A percentile compares a stretch with the other conserved stretches of the same genome.
phyloP scores from a whole-genome alignment of 2,888 invertebrate genomes.

The Choreutis nemorana region DNA sequence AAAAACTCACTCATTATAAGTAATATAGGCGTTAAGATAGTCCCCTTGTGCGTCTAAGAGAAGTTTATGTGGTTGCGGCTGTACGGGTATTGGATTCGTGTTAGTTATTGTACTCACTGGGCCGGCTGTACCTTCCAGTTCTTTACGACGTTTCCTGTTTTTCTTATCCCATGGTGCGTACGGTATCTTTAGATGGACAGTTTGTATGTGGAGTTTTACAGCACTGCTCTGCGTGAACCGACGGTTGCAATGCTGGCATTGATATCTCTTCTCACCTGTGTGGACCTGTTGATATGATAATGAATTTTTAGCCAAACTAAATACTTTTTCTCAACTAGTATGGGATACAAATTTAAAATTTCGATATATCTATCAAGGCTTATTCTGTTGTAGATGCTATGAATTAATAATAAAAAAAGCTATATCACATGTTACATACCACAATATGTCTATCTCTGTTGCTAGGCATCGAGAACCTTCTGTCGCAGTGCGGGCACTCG shows the following conservation, averaged over 20 bases:
- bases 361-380: no score
- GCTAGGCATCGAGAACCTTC: constrained; percentile 54
- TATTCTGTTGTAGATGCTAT: no score
- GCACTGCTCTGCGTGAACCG: constrained; percentile 56
- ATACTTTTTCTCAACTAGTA: no score
- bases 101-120: constrained; percentile 9
- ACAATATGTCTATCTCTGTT: constrained; percentile 53
- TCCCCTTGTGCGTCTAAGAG: constrained; percentile 31
- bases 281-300: constrained; percentile 53
- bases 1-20: constrained; percentile 30
- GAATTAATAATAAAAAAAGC: no score
- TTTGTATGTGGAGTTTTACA: constrained; percentile 57
- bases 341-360: no score
- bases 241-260: constrained; percentile 51
- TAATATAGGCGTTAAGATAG: constrained; percentile 42
- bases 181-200: constrained; percentile 54
- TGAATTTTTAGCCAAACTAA: no score
- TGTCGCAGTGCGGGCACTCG: constrained; percentile 51
- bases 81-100: constrained; percentile 3
- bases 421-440: constrained; percentile 21
- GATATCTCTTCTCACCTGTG: constrained; percentile 53
- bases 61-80: constrained; percentile 21
- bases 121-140: constrained; percentile 17
- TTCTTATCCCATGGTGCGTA: constrained; percentile 61
- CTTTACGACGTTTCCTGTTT: constrained; percentile 30